Evolutionary conservation across 2,888 invertebrate genomes (phyloP).

Genomic region (Eilema caniola): DNA sequence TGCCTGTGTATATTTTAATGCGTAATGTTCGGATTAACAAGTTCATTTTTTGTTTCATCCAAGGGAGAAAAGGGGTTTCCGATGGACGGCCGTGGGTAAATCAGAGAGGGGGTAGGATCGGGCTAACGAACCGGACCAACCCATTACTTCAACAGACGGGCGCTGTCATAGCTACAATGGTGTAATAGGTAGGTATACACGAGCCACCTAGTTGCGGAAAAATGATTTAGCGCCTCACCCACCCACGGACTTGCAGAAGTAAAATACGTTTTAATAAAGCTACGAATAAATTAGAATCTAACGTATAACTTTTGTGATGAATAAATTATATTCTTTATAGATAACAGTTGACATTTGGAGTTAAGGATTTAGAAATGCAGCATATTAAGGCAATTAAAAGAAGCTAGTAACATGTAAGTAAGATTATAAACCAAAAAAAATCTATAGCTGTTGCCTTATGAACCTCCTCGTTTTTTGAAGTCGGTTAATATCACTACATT

Average conservation of each 20-base stretch:
- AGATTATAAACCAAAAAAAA: too few relatives aligned
- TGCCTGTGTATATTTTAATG: constrained; percentile 23
- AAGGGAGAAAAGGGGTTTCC: constrained; percentile 37
- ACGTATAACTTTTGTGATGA: constrained; percentile 18
- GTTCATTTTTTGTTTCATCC: constrained; percentile 38
- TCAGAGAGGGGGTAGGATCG: constrained; percentile 50
- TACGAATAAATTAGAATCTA: constrained; percentile 39
- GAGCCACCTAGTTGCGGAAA: constrained; percentile 37
- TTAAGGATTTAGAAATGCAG: background rate
- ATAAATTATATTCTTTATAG: constrained; percentile 7
- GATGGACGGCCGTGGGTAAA: constrained; percentile 38
- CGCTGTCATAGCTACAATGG: constrained; percentile 51
- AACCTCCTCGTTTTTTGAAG: too few relatives aligned
- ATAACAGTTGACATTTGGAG: background rate
- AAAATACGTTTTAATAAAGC: constrained; percentile 42
- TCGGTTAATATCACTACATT: too few relatives aligned
- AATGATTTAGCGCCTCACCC: constrained; percentile 41
- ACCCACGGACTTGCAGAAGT: constrained; percentile 28
- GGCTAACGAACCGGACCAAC: constrained; percentile 63
- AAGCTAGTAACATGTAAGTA: too few relatives aligned
- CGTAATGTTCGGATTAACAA: constrained; percentile 44
- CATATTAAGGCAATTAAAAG: too few relatives aligned
- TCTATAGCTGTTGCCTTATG: too few relatives aligned
- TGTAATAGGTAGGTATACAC: constrained; percentile 40
- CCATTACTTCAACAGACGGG: constrained; percentile 59